Conservation (phyloP, 2,113 vertebrate genomes). For the Atrichornis clamosus region DNA sequence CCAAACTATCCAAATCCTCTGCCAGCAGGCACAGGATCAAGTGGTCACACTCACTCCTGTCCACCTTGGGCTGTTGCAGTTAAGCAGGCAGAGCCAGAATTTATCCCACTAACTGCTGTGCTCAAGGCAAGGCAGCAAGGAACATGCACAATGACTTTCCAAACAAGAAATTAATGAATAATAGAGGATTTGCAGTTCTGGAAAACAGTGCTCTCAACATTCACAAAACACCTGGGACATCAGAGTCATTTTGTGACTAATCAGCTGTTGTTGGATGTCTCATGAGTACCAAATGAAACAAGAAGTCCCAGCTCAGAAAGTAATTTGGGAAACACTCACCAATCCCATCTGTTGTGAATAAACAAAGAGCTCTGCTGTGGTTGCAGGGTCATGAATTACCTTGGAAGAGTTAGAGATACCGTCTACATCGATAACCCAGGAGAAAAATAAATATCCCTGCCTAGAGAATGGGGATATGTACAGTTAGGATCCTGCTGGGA, state of each 20-base stretch:
- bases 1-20: background rate
- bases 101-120: background rate
- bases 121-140: background rate
- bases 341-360: slow-evolving; percentile 53
- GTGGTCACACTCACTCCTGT: background rate
- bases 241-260: slow-evolving; percentile 49
- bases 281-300: background rate
- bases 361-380: slow-evolving; percentile 39
- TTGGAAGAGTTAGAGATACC: background rate
- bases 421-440: background rate
- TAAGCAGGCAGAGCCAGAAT: background rate
- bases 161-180: background rate
- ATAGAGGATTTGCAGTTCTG: background rate
- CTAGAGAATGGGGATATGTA: background rate
- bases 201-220: background rate
- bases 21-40: background rate
- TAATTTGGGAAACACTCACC: slow-evolving; percentile 37
- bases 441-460: background rate
- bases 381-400: background rate
- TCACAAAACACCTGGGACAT: slow-evolving; percentile 27
- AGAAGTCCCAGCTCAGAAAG: slow-evolving; percentile 47
- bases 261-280: slow-evolving; percentile 45
- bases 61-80: background rate
- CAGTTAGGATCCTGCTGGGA: background rate
- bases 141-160: background rate